Evolutionary conservation across 2,113 vertebrate species (phyloP).

Genomic region (Osmerus eperlanus): DNA sequence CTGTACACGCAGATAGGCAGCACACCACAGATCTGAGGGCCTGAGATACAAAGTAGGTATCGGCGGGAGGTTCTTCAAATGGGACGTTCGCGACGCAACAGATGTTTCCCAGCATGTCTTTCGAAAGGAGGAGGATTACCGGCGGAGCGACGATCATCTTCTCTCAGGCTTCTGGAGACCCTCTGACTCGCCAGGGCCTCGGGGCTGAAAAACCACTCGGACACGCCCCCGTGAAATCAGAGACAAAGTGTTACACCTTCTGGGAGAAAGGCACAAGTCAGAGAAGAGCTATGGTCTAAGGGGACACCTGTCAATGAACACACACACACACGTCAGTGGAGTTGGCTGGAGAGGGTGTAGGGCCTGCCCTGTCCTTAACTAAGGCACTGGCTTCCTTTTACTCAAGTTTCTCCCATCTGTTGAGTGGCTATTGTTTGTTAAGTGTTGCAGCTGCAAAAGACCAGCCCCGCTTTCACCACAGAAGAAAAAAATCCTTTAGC

Average conservation of each 20-base stretch:
- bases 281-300: slow-evolving; percentile 34
- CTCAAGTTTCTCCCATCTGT: slow-evolving; percentile 87
- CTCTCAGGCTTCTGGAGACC: slow-evolving; percentile 21
- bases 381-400: slow-evolving; percentile 78
- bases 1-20: not conserved
- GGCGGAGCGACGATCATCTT: slow-evolving; percentile 1
- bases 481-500: slow-evolving; percentile 81
- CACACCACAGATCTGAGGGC: not conserved
- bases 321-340: slow-evolving; percentile 79
- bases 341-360: slow-evolving; percentile 30
- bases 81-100: slow-evolving; percentile 17
- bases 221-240: slow-evolving; percentile 37
- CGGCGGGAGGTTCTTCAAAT: not conserved
- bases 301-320: slow-evolving; percentile 82
- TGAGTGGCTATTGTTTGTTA: slow-evolving; percentile 86
- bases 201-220: slow-evolving; percentile 44
- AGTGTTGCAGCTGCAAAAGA: slow-evolving; percentile 79
- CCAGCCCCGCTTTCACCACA: slow-evolving; percentile 72
- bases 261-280: slow-evolving; percentile 46
- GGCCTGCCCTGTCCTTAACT: slow-evolving; percentile 73
- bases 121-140: slow-evolving; percentile 18
- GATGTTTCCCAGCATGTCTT: slow-evolving; percentile 21
- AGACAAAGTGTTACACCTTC: slow-evolving; percentile 32
- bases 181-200: slow-evolving; percentile 17
- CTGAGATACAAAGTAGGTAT: too few relatives aligned